Evolutionary conservation across 2,888 invertebrate species (phyloP).

Genomic region (Neria commutata): DNA sequence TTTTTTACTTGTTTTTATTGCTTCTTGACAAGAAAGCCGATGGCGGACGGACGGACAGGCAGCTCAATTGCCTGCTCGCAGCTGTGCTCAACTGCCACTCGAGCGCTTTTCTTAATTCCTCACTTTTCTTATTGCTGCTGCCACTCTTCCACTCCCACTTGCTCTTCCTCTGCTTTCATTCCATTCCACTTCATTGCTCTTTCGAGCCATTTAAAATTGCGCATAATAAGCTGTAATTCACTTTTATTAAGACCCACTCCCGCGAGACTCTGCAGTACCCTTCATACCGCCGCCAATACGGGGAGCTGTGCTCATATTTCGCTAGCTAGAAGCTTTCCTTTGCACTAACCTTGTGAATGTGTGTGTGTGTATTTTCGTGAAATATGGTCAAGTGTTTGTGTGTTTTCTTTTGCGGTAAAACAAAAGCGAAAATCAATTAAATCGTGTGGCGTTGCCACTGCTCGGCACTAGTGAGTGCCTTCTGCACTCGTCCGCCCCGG

Average conservation of each 20-base stretch:
- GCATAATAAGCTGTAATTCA: conserved; percentile 34
- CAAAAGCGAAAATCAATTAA: neutral
- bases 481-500: neutral
- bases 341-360: neutral
- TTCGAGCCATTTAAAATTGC: conserved; percentile 31
- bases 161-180: too few species aligned
- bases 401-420: neutral
- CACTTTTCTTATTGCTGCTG: neutral
- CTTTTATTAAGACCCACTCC: conserved; percentile 27
- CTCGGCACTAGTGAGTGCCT: too few species aligned
- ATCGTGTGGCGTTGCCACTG: neutral
- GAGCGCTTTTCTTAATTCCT: neutral
- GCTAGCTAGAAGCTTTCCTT: neutral
- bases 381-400: neutral
- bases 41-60: too few species aligned
- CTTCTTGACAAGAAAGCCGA: too few species aligned
- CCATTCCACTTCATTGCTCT: conserved; percentile 19
- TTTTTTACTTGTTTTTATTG: too few species aligned
- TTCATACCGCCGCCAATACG: too few species aligned
- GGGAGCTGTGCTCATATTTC: too few species aligned
- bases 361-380: too few species aligned
- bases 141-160: too few species aligned
- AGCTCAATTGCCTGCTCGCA: too few species aligned
- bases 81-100: neutral
- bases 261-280: neutral